Conservation (phyloP, 2,888 invertebrate genomes). For the Argyresthia albistria region DNA sequence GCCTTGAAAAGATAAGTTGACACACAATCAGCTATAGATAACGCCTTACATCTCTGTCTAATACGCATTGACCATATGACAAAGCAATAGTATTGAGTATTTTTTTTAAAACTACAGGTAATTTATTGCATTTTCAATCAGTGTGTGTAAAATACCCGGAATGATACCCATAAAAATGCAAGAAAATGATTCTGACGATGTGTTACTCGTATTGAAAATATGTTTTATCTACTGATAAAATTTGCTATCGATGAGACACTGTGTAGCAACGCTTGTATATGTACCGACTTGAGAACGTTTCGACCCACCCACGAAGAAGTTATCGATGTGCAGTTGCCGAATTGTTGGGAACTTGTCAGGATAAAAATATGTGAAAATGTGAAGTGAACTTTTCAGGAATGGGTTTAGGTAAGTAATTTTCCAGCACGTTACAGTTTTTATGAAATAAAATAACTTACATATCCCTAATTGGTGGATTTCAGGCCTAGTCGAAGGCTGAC, state of each 20-base stretch:
- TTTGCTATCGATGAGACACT: background rate
- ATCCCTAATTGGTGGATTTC: too few species aligned
- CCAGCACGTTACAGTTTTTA: too few species aligned
- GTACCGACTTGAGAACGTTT: background rate
- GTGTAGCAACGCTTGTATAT: background rate
- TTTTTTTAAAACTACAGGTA: too few species aligned
- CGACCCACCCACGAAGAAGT: too few species aligned
- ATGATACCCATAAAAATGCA: background rate
- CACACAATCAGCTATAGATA: slow-evolving; percentile 69
- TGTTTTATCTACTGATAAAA: background rate
- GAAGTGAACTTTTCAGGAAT: background rate
- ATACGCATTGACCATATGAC: too few species aligned
- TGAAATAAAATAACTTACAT: background rate
- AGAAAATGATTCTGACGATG: background rate
- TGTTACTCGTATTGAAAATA: too few species aligned
- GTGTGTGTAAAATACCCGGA: too few species aligned
- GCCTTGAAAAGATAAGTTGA: slow-evolving; percentile 46
- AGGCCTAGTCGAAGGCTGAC: too few species aligned
- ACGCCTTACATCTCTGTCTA: slow-evolving; percentile 10
- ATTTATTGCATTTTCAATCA: too few species aligned
- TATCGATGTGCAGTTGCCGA: too few species aligned
- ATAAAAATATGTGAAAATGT: background rate
- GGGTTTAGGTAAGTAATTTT: slow-evolving; percentile 2
- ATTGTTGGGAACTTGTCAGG: too few species aligned
- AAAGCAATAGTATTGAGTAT: too few species aligned